These are phyloP conservation scores for Drosophila diplacantha DNA, from an alignment of 2,888 invertebrate species.

Conservation along the genomic window DNA sequence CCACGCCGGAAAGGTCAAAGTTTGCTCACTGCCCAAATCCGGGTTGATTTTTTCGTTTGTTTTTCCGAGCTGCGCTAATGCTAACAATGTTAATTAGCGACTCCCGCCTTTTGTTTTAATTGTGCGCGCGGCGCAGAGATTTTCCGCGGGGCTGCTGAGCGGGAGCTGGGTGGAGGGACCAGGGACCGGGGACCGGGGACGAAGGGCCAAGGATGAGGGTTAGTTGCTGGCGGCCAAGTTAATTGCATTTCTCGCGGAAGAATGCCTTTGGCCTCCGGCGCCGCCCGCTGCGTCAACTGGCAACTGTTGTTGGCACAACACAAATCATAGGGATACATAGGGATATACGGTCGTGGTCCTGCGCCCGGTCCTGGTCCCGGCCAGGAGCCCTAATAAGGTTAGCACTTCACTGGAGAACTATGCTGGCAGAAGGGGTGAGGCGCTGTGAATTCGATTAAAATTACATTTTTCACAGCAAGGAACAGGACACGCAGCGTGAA, in stretches of 20 bases:
- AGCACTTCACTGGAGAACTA: constrained; percentile 57
- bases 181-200: background rate
- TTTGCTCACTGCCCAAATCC: constrained; percentile 23
- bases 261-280: constrained; percentile 48
- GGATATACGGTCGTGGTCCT: constrained; percentile 3
- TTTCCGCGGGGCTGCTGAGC: constrained; percentile 26
- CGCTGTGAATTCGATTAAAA: constrained; percentile 69
- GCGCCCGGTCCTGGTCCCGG: background rate
- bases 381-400: constrained; percentile 58
- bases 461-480: constrained; percentile 60
- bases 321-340: constrained; percentile 57
- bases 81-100: constrained; percentile 56
- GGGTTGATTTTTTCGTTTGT: constrained; percentile 15
- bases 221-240: constrained; percentile 42
- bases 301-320: constrained; percentile 75
- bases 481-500: constrained; percentile 62
- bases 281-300: constrained; percentile 61
- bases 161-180: background rate
- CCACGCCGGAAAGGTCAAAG: constrained; percentile 34
- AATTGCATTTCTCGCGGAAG: constrained; percentile 60
- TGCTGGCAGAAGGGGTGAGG: constrained; percentile 46
- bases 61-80: constrained; percentile 27
- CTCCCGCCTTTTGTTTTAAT: constrained; percentile 46
- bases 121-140: constrained; percentile 29
- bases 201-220: constrained; percentile 5